phyloP scores from a whole-genome alignment of 2,888 invertebrate genomes.

The Ptilodon capucinus region DNA sequence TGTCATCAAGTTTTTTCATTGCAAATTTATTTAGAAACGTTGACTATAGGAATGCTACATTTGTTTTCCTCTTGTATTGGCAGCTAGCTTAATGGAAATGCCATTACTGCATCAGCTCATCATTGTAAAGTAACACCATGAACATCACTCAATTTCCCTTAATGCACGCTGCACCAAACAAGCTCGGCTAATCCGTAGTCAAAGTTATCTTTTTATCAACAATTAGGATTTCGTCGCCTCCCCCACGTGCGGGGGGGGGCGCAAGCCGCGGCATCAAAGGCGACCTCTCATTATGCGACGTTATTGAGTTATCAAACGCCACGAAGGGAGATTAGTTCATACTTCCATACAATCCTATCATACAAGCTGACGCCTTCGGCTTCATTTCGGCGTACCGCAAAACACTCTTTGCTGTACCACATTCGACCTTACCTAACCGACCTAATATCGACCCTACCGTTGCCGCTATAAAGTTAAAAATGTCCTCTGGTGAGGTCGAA shows the following conservation, averaged over 20 bases:
- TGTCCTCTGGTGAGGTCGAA: not conserved
- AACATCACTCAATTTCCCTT: conserved; percentile 14
- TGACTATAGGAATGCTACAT: no score
- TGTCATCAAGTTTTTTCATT: no score
- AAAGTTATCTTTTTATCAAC: conserved; percentile 82
- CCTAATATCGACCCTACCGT: conserved; percentile 26
- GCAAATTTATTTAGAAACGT: no score
- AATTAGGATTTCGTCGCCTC: conserved; percentile 81
- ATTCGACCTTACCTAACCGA: conserved; percentile 43
- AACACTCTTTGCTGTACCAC: conserved; percentile 31
- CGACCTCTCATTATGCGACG: conserved; percentile 74
- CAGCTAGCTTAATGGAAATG: conserved; percentile 4
- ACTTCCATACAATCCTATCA: conserved; percentile 82
- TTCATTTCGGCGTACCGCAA: conserved; percentile 78
- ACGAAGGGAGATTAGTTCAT: conserved; percentile 80
- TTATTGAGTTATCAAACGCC: conserved; percentile 80
- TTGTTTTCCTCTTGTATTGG: no score
- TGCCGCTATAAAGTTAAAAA: not conserved
- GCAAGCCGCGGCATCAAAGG: conserved; percentile 68
- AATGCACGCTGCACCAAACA: conserved; percentile 45
- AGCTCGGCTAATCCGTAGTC: conserved; percentile 46
- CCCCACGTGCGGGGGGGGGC: conserved; percentile 34
- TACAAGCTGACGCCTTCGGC: conserved; percentile 82
- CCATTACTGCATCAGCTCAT: not conserved
- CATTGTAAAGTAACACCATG: conserved; percentile 5